These are phyloP conservation scores for Episyrphus balteatus DNA, from an alignment of 1,140 invertebrate species.

Conservation along the genomic window DNA sequence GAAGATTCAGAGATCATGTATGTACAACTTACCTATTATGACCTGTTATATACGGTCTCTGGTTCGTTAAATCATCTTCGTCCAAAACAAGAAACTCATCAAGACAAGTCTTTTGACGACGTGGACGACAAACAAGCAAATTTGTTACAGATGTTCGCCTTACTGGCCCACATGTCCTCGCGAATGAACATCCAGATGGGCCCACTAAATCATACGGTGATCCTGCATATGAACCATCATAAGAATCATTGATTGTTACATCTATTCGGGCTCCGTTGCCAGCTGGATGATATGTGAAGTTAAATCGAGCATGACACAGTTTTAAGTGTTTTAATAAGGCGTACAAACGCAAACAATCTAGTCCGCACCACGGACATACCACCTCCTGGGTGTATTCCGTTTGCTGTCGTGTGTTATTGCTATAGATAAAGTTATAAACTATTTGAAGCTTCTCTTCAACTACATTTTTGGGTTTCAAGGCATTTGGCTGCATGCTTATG, in stretches of 20 bases:
- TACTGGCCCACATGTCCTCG: slow-evolving; percentile 65
- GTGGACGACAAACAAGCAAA: slow-evolving; percentile 75
- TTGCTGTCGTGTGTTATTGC: slow-evolving; percentile 88
- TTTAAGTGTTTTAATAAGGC: slow-evolving; percentile 87
- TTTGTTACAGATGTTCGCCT: slow-evolving; percentile 77
- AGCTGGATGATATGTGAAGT: slow-evolving; percentile 65
- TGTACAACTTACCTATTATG: slow-evolving; percentile 64
- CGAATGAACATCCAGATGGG: slow-evolving; percentile 48
- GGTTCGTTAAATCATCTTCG: slow-evolving; percentile 66
- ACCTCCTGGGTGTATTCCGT: slow-evolving; percentile 87
- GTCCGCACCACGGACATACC: slow-evolving; percentile 88
- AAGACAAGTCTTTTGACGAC: slow-evolving; percentile 56
- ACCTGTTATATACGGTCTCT: slow-evolving; percentile 75
- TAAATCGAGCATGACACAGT: slow-evolving; percentile 84
- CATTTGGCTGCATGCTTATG: slow-evolving; percentile 1
- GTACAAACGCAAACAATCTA: slow-evolving; percentile 80
- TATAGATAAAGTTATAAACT: slow-evolving; percentile 92
- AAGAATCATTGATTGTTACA: slow-evolving; percentile 88
- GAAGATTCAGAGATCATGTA: neutral
- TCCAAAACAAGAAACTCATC: slow-evolving; percentile 76
- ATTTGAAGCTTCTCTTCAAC: slow-evolving; percentile 51
- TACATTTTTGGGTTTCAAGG: neutral
- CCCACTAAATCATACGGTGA: slow-evolving; percentile 82
- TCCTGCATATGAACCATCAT: slow-evolving; percentile 92
- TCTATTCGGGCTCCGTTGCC: slow-evolving; percentile 76